Base-by-base conservation (phyloP, 30 jellyfish, hydroid and myxozoan genomes). In the Hydractinia symbiolongicarpus region DNA sequence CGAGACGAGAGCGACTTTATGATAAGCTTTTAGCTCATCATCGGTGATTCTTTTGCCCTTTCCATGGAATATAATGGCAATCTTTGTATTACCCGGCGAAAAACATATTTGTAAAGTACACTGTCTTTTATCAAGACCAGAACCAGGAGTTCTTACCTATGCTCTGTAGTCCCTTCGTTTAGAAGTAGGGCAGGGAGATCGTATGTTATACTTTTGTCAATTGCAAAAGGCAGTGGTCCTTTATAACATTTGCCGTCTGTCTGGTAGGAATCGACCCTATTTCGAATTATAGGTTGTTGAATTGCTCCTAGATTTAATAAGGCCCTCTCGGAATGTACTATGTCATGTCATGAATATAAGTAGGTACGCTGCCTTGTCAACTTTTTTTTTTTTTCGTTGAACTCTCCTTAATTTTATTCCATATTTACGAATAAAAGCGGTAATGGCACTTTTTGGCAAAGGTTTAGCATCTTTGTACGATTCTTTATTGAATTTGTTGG, bases 231-330 rank as follows among this genome's bases (percentile, higher is more conserved):
- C 54, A 83, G 72, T 61, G 86, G 91, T 6, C 71, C 72, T 55
- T 86, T 89, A 57, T 86, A 86, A 11, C 78, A 85, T 86, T 58
- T 78, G 56, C 30, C 85, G 84, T 17, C 55, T 57, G 30, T 79
- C 81, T 71, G 90, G 95, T 53, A 21, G 13, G 82, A 86, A 86
- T 51, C 90, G 53, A 54, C 82, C 89, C 95, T 89, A 78, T 72
- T 86, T 86, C 17, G 86, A n/a, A 66, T 86, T 83, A 62, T 71
- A 79, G 75, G 53, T 62, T 61, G 88, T 72, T 20, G 50, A 64
- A 56, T 10, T 54, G 17, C 7, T 76, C 88, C 7, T 58, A 54
- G 94, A 56, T 71, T 79, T 86, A 61, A 54, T 84, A n/a, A 84
- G 88, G 30, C 84, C 84, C 78, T 77, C 94, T 5, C 77, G 69